phyloP scores from a whole-genome alignment of 2,797 vertebrate genomes.

The Euthynnus affinis region DNA sequence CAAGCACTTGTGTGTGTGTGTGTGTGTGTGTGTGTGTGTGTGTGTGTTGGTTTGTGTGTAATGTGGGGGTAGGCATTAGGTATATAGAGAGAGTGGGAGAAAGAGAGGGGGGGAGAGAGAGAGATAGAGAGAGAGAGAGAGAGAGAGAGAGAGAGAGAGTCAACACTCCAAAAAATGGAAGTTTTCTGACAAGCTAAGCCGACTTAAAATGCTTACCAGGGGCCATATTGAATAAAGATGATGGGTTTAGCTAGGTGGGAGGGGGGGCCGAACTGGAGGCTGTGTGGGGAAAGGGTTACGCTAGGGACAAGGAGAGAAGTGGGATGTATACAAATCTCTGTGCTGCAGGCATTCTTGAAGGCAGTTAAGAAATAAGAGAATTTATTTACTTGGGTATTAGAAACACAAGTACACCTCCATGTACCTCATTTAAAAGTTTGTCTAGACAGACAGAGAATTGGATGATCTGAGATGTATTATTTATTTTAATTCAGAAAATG shows the following conservation, averaged over 20 bases:
- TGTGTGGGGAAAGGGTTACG: slow-evolving; percentile 68
- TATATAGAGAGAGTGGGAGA: slow-evolving; percentile 19
- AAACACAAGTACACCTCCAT: slow-evolving; percentile 38
- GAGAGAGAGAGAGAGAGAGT: slow-evolving; percentile 33
- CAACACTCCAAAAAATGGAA: slow-evolving; percentile 48
- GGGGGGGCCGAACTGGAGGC: slow-evolving; percentile 58
- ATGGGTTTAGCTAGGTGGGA: slow-evolving; percentile 74
- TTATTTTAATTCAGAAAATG: slow-evolving; percentile 24
- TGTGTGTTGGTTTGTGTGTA: slow-evolving; percentile 24
- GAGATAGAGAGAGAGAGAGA: slow-evolving; percentile 7
- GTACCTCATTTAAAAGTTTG: slow-evolving; percentile 35
- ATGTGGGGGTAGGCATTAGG: slow-evolving; percentile 33
- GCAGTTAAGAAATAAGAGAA: slow-evolving; percentile 54
- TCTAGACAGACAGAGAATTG: slow-evolving; percentile 32
- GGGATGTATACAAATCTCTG: slow-evolving; percentile 59
- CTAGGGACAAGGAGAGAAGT: slow-evolving; percentile 65
- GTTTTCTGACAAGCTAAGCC: slow-evolving; percentile 76
- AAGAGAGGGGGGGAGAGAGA: neutral
- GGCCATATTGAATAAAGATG: slow-evolving; percentile 84
- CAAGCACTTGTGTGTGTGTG: slow-evolving; percentile 10
- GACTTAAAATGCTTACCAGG: slow-evolving; percentile 78
- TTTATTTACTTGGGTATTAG: slow-evolving; percentile 52
- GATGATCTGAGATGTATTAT: slow-evolving; percentile 34
- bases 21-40: slow-evolving; percentile 23
- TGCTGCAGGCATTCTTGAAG: slow-evolving; percentile 58